Conservation (phyloP, 2,888 invertebrate genomes). For the Ennomos quercinarius region DNA sequence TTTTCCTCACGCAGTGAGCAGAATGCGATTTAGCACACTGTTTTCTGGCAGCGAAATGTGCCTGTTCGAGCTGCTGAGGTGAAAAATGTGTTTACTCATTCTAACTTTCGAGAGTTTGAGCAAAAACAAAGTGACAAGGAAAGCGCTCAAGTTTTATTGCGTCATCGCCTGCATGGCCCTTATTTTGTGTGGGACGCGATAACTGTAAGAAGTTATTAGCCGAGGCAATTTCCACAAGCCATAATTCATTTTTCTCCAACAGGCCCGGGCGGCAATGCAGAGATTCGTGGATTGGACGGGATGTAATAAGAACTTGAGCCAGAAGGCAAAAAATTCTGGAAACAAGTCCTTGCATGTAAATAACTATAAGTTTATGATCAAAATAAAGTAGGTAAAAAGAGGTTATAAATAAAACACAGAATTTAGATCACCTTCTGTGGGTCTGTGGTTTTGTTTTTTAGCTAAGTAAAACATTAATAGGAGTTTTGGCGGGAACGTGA, state of each 20-base stretch:
- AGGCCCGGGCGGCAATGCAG: constrained; percentile 39
- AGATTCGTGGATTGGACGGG: constrained; percentile 9
- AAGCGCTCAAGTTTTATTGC: constrained; percentile 66
- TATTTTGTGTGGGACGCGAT: constrained; percentile 69
- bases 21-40: no score
- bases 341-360: neutral
- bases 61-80: no score
- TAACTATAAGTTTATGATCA: no score
- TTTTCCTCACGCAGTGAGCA: no score
- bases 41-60: no score
- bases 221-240: constrained; percentile 75
- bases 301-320: constrained; percentile 4
- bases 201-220: constrained; percentile 75
- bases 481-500: no score
- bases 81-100: no score
- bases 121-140: constrained; percentile 66
- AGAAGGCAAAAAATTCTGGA: neutral
- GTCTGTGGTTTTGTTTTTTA: no score
- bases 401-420: no score
- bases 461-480: no score
- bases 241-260: constrained; percentile 75
- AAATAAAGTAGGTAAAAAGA: no score
- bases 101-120: constrained; percentile 39
- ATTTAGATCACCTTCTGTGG: no score
- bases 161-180: constrained; percentile 43